Evolutionary conservation across 2,113 vertebrate genomes (phyloP), one percentile per base, ranked within the genome.

Genomic region (Panthera leo): DNA sequence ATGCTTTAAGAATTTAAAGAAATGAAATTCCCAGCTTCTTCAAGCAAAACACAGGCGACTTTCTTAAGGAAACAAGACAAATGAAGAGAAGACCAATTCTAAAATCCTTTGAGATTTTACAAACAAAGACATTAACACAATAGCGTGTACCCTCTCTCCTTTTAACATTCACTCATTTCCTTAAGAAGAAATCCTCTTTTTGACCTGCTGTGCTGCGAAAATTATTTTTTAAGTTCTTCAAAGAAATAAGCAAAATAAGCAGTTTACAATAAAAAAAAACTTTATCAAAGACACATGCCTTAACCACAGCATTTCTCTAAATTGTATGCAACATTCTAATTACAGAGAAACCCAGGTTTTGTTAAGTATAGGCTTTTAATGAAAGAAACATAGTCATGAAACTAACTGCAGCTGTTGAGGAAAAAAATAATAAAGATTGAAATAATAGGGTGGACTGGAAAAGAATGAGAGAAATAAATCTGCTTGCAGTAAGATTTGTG

Each of bases 281-380:
- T 98, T 96, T 96, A 79, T 96, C 55, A 92, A 98, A 89, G 48
- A 18, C 29, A 5, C 48, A 2, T 93, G 70, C 39, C 45, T 97
- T 45, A 53, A 1, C 85, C 84, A 93, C 85, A 97, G 61, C 19
- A 92, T 45, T 97, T 78, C 80, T 88, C 78, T 68, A 87, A 98
- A 97, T 75, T 96, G 76, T 94, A 86, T 85, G 84, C 93, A 97
- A 94, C 82, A n/a, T 71, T 16, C 42, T 98, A 97, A 98, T 98
- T 98, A 98, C 58, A 95, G 96, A 91, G 82, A 95, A 96, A 61
- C 58, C 61, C 2, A 96, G 71, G 95, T 98, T 98, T 97, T 97
- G 36, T 96, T 98, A 98, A 98, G 71, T 97, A 90, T 92, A 95
- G 97, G 55, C 94, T 98, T 97, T 95, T 97, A 91, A 73, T 97